phyloP scores from a whole-genome alignment of 2,797 vertebrate species.

The Galaxias olidus region DNA sequence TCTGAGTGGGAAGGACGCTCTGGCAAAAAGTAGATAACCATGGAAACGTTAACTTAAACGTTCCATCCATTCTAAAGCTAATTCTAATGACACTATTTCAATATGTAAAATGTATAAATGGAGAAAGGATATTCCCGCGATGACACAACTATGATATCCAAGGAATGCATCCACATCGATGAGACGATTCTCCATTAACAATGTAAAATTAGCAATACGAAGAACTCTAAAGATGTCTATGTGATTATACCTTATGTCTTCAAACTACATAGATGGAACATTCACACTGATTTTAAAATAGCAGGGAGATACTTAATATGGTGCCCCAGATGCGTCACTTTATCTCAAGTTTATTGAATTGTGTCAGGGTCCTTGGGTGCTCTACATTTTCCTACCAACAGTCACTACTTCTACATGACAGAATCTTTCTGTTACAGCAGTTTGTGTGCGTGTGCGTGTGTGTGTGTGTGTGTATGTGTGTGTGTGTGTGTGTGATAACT shows the following conservation, averaged over 20 bases:
- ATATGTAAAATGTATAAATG: no score
- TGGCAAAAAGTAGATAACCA: conserved; percentile 1
- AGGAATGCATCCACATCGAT: no score
- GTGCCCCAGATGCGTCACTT: conserved; percentile 11
- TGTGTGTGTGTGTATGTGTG: conserved; percentile 5
- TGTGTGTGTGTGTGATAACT: conserved; percentile 7
- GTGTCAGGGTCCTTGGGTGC: conserved; percentile 9
- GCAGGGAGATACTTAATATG: not conserved
- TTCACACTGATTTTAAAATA: conserved; percentile 1
- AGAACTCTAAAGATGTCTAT: no score
- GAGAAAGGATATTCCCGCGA: no score
- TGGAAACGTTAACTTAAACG: not conserved
- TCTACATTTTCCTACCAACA: no score
- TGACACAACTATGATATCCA: no score
- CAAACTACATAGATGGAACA: not conserved
- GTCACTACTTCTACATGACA: conserved; percentile 28
- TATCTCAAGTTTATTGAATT: conserved; percentile 15
- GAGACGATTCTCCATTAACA: no score
- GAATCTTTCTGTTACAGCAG: conserved; percentile 25
- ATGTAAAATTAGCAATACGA: no score
- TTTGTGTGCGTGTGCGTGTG: conserved; percentile 16
- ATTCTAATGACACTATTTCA: no score
- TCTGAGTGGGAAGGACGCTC: conserved; percentile 56
- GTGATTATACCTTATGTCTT: no score
- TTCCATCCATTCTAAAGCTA: not conserved